Evolutionary conservation across 2,888 invertebrate species (phyloP).

Genomic region (Drosophila hamatofila): DNA sequence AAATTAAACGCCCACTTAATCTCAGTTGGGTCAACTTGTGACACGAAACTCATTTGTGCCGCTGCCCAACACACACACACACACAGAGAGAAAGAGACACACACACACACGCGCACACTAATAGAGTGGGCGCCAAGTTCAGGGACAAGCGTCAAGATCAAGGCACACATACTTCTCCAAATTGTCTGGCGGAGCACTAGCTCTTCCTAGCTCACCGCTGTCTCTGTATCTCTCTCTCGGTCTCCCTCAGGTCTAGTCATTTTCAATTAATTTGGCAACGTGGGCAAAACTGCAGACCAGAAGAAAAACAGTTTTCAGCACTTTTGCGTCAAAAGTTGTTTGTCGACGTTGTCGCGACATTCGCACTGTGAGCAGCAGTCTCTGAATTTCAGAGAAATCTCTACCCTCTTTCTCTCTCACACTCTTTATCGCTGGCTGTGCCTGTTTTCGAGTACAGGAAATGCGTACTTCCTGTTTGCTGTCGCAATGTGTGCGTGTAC

Average conservation of each 20-base stretch:
- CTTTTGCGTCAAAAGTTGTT: constrained; percentile 76
- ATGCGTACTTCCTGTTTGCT: constrained; percentile 78
- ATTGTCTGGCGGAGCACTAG: constrained; percentile 16
- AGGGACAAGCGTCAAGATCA: constrained; percentile 75
- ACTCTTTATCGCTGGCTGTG: not conserved
- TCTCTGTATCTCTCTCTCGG: not conserved
- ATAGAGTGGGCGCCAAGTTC: constrained; percentile 55
- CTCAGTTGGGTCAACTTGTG: constrained; percentile 78
- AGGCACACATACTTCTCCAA: constrained; percentile 58
- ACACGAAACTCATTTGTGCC: constrained; percentile 76
- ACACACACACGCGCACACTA: constrained; percentile 7
- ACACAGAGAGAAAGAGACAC: not conserved
- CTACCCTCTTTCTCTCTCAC: constrained; percentile 11
- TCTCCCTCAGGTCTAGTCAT: constrained; percentile 66
- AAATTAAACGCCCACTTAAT: constrained; percentile 82
- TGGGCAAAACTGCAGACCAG: constrained; percentile 43
- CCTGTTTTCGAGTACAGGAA: constrained; percentile 69
- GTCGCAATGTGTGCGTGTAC: constrained; percentile 33
- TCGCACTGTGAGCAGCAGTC: constrained; percentile 40
- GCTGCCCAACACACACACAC: constrained; percentile 29
- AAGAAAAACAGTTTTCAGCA: constrained; percentile 75
- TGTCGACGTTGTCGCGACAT: constrained; percentile 74
- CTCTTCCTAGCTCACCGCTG: not conserved
- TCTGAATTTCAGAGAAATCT: constrained; percentile 4
- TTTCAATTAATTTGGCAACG: constrained; percentile 78